Evolutionary conservation across 1,140 invertebrate species (phyloP), one percentile per base, ranked within the genome.

Genomic region (Euwallacea fornicatus): DNA sequence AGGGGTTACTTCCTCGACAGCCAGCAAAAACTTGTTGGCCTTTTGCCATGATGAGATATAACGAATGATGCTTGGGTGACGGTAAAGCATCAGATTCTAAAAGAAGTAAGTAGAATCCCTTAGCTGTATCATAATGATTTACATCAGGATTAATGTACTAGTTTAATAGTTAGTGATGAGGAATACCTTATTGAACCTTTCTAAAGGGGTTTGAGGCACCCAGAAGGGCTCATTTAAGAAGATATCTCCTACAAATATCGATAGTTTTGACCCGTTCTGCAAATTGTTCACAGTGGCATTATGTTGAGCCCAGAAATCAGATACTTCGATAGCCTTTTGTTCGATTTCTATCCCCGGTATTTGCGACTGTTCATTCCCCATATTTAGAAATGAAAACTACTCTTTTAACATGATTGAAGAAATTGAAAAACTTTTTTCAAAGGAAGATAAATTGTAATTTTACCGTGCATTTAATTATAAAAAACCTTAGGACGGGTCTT

Each of bases 1-100:
- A 6, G 91, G 91, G 69, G 85, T 86, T 0, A 91, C 88, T 81
- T 88, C 87, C 82, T 94, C 92, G 4, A 91, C 93, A 6, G 89
- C 90, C 60, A 94, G 83, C 81, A 89, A 87, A 76, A 88, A 88
- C 74, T 88, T 88, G 2, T 88, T 89, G 55, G 87, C 86, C 76
- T 91, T 88, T 54, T 86, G 86, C 91, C 91, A 93, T 1, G 90
- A 89, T n/a, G 89, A 88, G 70, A 93, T 85, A 77, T 92, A 94
- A 75, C 88, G 89, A 7, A 93, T 78, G 74, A 94, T 93, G 73
- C 87, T 91, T 2, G 92, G 92, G 83, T 94, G 92, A 0, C 92
- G 85, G 81, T 92, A 88, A 66, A 93, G 85, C 84, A 91, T 89
- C 21, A 93, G 85, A 83, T 92, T 93, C 93, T 95, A 81, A 66